Evolutionary conservation across 2,888 invertebrate genomes (phyloP), one percentile per base, ranked within the genome.

Genomic region (Leucophora obtusa): DNA sequence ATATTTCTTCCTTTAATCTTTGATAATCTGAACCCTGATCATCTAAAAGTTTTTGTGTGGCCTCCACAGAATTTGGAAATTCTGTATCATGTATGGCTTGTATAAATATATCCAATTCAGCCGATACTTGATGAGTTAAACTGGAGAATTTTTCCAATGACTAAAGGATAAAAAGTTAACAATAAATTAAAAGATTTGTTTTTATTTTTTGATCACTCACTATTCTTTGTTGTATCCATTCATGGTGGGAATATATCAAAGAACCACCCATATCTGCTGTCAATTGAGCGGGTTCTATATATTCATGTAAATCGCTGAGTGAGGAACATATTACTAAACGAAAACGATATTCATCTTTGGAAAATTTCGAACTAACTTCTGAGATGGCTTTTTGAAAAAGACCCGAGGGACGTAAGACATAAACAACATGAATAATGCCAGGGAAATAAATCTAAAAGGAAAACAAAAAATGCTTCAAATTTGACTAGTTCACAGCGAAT

Each of bases 171-270:
- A 15, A 38, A 21, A 11, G 14, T n/a, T 59, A 14, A 18, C 11
- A 15, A 50, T 18, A 63, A 15, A 17, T 35, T 1, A 14, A 54
- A 11, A 63, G 43, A 24, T 11, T 60, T 35, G 1, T 38, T 17
- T 59, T n/a, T 47, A 11, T 1, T 14, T 24, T 58, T 35, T 38
- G n/a, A 21, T 10, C 51, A 91, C 94, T 93, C 90, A 98, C 98
- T 91, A 97, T 96, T 92, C 98, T 93, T 90, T 98, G 97, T 87
- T 98, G 96, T 88, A 98, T 97, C 98, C 98, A 99, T 87, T 97
- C 97, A 73, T 96, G 93, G 90, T 98, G 97, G 85, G 96, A 96
- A 91, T 98, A 98, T 81, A 95, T 94, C 83, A 98, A 91, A 82
- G 93, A 93, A 1, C 98, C 98, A 3, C 97, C 97, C 80, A 99